Base-by-base conservation (phyloP, 2,797 vertebrate genomes). In the Hydrophis major region DNA sequence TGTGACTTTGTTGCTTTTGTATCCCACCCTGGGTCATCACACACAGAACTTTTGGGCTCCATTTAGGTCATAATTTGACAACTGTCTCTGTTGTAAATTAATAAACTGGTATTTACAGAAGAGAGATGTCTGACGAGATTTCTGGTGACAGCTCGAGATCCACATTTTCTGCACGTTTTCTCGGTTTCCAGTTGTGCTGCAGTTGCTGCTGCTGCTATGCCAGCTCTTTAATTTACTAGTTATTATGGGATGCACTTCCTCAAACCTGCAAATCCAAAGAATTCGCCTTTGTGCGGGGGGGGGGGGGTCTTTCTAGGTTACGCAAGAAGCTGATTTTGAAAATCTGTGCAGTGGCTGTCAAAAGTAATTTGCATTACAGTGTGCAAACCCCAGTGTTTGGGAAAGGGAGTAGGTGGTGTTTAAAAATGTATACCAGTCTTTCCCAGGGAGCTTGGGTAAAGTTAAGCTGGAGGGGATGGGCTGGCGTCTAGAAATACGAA, bases 1-100 rank as follows among this genome's bases (percentile, higher is more conserved):
- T 53, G 50, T 53, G 50, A 53, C 50, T 53, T 53, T 53, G 50
- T 53, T 53, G 50, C 50, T 53, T 53, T 53, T 53, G 50, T 53
- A 53, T 53, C 50, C 50, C 50, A 53, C 50, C 8, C 50, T 53
- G 50, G 8, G 50, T 10, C 50, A 53, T 10, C 50, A 53, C 50
- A 53, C 50, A 53, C 59, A 61, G 1, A 61, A 61, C 25, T 27
- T 1, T 27, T 66, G 63, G 63, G 12, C 27, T 66, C 63, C 2
- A 0, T 66, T n/a, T 11, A 2, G 1, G 61, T 66, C 0, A 0
- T 16, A 69, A n/a, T 2, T 2, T 5, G 5, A 69, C 13, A 28
- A 69, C 13, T 32, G 0, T 28, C 28, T 0, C 2, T 2, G 3
- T 4, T 53, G 59, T 3, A 61, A 59, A 37, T 37, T 42, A 18